Percentiles rank a stretch among this genome's conserved stretches.
Conservation (phyloP, 1,140 invertebrate genomes). For the Oedothorax gibbosus region DNA sequence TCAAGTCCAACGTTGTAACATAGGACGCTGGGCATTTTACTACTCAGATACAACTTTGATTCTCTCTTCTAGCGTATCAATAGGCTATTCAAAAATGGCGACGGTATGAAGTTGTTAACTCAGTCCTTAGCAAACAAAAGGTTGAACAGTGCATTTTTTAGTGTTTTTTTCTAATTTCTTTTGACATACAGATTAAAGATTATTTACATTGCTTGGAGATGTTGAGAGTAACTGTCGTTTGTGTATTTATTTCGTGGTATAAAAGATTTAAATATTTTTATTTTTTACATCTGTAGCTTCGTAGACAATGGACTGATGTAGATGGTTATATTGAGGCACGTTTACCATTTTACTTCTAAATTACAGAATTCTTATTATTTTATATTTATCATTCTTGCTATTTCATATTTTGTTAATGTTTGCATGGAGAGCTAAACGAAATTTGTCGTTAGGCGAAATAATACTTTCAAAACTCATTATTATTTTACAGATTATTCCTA, state of each 20-base stretch:
- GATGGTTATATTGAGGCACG: too few relatives aligned
- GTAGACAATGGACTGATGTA: too few relatives aligned
- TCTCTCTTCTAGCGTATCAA: conserved; percentile 37
- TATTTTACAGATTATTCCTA: too few relatives aligned
- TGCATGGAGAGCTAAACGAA: neutral
- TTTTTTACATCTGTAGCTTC: neutral
- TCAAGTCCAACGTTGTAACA: too few relatives aligned
- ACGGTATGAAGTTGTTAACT: conserved; percentile 36
- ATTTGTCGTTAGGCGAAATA: too few relatives aligned
- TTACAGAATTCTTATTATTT: neutral
- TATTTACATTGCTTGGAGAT: too few relatives aligned
- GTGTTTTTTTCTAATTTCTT: too few relatives aligned
- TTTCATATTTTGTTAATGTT: neutral
- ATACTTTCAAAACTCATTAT: too few relatives aligned
- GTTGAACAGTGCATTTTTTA: neutral
- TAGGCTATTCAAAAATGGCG: conserved; percentile 33
- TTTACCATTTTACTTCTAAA: neutral
- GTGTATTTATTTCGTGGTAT: neutral
- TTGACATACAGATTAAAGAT: too few relatives aligned
- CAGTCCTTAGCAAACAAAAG: conserved; percentile 41
- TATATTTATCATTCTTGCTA: neutral
- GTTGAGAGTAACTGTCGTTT: neutral
- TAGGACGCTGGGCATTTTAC: too few relatives aligned
- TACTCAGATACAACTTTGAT: conserved; percentile 49
- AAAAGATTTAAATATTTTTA: neutral